Evolutionary conservation across 2,888 invertebrate genomes (phyloP), one percentile per base, ranked within the genome.

Genomic region (Lottia scabra): DNA sequence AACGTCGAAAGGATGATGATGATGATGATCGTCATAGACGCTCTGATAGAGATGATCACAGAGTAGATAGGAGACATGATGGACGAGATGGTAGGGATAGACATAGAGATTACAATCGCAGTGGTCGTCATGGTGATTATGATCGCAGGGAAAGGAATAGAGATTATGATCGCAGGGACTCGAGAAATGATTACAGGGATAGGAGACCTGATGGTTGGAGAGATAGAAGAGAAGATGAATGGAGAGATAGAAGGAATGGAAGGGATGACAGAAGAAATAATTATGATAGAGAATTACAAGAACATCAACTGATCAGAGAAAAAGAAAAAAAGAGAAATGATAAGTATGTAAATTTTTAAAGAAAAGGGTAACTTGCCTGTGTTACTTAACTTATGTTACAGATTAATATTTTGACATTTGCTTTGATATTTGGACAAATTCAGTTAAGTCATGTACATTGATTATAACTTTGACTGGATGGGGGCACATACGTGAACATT

Each of bases 161-260:
- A 15, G 27, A 67, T 38, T 69, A 64, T 16, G 65, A 68, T 16
- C 63, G 70, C 38, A 45, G 45, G 30, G 67, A 56, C 16, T 16
- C 68, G 15, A 62, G 69, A 63, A 68, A 63, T 26, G 62, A 30
- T n/a, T 27, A 56, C 26, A 63, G 65, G 6, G 75, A 73, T 64
- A 38, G 70, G 30, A 38, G 67, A 16, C 38, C 70, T 27, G 71
- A 68, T 62, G 46, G 16, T 16, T 44, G 66, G 56, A 38, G 62
- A 30, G 64, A 65, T 38, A 70, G 48, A 45, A 48, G 72, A 16
- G 62, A 65, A 27, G 68, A 69, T 64, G 44, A 56, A 16, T 46
- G 38, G n/a, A 71, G 71, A 48, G 56, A 63, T 48, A 71, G 67
- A 30, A 38, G 72, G n/a, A 67, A 74, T 15, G 68, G 66, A 19